Evolutionary conservation across 37 sponge, comb jelly and placozoan genomes (phyloP), one percentile per base, ranked within the genome.

Genomic region (Aphrocallistes beatrix): DNA sequence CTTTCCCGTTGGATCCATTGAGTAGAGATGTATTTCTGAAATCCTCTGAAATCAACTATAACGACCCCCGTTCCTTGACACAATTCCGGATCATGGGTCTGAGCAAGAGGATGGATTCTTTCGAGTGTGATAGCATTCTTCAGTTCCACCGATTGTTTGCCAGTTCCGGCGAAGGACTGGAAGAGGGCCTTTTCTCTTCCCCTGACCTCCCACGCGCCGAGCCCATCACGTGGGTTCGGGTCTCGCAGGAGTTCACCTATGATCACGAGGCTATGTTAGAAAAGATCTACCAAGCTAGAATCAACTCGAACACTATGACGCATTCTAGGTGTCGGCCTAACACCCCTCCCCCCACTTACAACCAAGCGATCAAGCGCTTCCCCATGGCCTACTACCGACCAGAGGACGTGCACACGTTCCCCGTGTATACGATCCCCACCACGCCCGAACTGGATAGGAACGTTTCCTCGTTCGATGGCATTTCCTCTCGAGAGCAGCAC

Each of bases 361-460:
- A 25, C 3, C 28, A 60, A 60, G 75, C 75, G 3, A 28, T 60
- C 75, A 60, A 60, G 34, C 75, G 75, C 34, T 60, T 60, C 34
- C 75, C 75, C 8, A 82, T 39, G 83, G 45, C 45, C 23, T 82
- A 82, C 83, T 39, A 39, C 39, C 13, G 45, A 82, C 45, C 39
- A 6, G 45, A 82, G 28, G 83, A 82, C 39, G 21, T 40, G 37
- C 13, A 82, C 45, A 82, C 45, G 28, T 39, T 25, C 83, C 83
- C 6, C 25, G 21, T 28, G 37, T 21, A 9, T 37, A 8, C 39
- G 6, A 16, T 82, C 39, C 39, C 19, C 9, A 40, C 39, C 9
- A 6, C 45, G 25, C 83, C 45, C 23, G 39, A 21, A 6, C 45
- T 40, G 25, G 37, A 21, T 82, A 40, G 83, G 28, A 82, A 82